phyloP scores from a whole-genome alignment of 2,113 vertebrate genomes.

The Alligator mississippiensis region DNA sequence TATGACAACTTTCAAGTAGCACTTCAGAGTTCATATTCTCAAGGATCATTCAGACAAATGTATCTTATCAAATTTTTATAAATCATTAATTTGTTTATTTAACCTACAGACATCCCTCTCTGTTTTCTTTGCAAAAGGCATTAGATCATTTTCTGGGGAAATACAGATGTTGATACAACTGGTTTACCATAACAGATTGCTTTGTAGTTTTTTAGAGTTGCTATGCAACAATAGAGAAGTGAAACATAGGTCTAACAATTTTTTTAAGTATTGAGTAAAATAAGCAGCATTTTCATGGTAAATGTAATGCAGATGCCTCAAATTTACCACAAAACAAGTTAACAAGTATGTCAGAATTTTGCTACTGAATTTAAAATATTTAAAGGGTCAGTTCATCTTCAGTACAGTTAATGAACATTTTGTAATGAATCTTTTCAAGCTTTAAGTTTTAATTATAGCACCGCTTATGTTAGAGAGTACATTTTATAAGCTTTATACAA shows the following conservation, averaged over 20 bases:
- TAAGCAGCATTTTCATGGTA: background rate
- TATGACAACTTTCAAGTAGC: slow-evolving; percentile 76
- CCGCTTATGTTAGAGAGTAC: background rate
- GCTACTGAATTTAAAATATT: slow-evolving; percentile 30
- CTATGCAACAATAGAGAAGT: slow-evolving; percentile 75
- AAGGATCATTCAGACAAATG: slow-evolving; percentile 67
- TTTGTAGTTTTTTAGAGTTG: slow-evolving; percentile 76
- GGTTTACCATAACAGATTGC: slow-evolving; percentile 77
- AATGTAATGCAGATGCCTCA: background rate
- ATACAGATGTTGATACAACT: slow-evolving; percentile 79
- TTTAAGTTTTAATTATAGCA: background rate
- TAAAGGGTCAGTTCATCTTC: background rate
- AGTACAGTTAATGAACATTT: slow-evolving; percentile 10
- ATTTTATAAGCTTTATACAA: background rate
- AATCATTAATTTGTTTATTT: slow-evolving; percentile 69
- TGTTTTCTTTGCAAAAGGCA: slow-evolving; percentile 68
- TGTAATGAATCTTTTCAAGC: slow-evolving; percentile 4
- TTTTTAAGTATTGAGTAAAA: slow-evolving; percentile 56
- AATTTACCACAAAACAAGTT: background rate
- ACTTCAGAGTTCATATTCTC: slow-evolving; percentile 74
- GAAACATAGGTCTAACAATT: slow-evolving; percentile 26
- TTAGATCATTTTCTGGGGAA: slow-evolving; percentile 73
- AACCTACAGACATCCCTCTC: slow-evolving; percentile 13
- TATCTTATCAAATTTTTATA: slow-evolving; percentile 71
- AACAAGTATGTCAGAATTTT: slow-evolving; percentile 36